Base-by-base conservation (phyloP, 1,140 invertebrate genomes). In the Euwallacea similis region DNA sequence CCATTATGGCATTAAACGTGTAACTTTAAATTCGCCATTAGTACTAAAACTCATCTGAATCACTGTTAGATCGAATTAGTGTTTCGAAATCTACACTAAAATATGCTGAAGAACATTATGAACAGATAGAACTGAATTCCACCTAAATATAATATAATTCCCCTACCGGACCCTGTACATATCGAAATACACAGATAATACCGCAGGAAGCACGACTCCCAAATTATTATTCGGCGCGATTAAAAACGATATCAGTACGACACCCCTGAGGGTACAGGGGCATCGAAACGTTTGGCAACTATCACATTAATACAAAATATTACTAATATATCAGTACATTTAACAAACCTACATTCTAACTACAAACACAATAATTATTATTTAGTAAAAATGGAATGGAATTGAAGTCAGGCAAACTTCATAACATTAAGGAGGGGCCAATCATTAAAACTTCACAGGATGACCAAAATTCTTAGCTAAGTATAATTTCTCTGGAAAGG, bases 371-470 rank as follows among this genome's bases (percentile, higher is more conserved):
- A 33, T 33, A 33, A 33, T 50, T 10, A 50, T 13, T 50, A 11
- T 11, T 50, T 10, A 50, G 13, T 11, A 50, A 50, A 58, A 13
- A 62, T 62, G 60, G 60, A 62, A 62, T 62, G 60, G 15, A 59
- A 11, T 59, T 11, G 41, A 59, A 21, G 15, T 59, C 21, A 33
- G 21, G 21, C 1, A 33, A 33, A 33, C 21, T 33, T 33, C 21
- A 33, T 33, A 33, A 33, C 21, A 11, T 50, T 50, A 50, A 50
- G 10, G 10, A 59, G 11, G 10, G 6, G 10, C 16, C 6, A 42
- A 59, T 6, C 4, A 11, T 11, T 2, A n/a, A 59, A 59, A n/a
- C 16, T 33, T 33, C 21, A 33, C 21, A 33, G 4, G 21, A 4
- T 33, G 4, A 33, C 4, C 21, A 33, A 33, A 33, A 33, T 33